These are phyloP conservation scores for Lindbergichthys nudifrons DNA, from an alignment of 2,797 vertebrate genomes.

Conservation along the genomic window DNA sequence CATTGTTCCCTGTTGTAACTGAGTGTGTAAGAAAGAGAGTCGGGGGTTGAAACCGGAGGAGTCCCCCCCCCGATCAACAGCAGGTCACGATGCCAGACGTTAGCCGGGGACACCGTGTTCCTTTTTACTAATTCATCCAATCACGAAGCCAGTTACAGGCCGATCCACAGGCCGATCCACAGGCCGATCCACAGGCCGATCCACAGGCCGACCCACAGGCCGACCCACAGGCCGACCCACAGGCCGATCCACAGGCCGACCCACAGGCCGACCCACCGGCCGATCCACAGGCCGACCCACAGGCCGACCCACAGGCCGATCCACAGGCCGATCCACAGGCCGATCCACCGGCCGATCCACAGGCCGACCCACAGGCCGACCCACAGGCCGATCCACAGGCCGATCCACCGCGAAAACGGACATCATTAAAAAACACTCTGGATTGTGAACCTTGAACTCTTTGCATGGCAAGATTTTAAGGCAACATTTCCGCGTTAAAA, in stretches of 20 bases:
- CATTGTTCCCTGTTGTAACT: constrained; percentile 42
- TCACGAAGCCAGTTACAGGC: background rate
- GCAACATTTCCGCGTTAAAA: too few relatives aligned
- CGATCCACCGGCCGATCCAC: too few relatives aligned
- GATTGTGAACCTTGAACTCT: background rate
- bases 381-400: background rate
- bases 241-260: background rate
- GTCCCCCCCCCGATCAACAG: background rate
- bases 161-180: background rate
- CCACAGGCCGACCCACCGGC: too few relatives aligned
- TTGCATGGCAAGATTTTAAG: background rate
- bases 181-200: too few relatives aligned
- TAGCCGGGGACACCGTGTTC: constrained; percentile 73
- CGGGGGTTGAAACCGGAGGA: too few relatives aligned
- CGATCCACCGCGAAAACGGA: background rate
- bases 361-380: too few relatives aligned
- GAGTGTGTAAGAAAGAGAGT: constrained; percentile 5
- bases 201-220: too few relatives aligned
- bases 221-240: background rate
- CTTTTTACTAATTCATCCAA: constrained; percentile 77
- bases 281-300: background rate
- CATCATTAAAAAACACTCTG: background rate
- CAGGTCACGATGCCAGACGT: constrained; percentile 64
- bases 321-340: background rate
- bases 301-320: background rate